Evolutionary conservation across 1,140 invertebrate species (phyloP), one percentile per base, ranked within the genome.

Genomic region (Caenorhabditis brenneri): DNA sequence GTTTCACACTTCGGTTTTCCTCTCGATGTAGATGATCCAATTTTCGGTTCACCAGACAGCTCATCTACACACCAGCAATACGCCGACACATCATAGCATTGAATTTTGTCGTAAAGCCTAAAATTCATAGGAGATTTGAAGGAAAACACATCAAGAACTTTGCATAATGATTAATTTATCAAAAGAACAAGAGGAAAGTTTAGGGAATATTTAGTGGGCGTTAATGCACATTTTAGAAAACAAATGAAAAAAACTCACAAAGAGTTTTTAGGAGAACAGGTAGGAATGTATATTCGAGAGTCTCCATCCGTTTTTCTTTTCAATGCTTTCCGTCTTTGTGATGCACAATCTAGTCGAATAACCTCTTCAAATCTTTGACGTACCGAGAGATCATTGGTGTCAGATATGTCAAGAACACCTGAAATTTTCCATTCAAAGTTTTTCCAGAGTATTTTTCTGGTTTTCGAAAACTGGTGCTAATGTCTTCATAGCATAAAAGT

Each of bases 31-130:
- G 65, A 74, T 12, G 65, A 42, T 31, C 65, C 65, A 12, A 74
- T 42, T 31, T 42, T 74, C 1, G 65, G 65, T 19, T 74, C 65
- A n/a, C 65, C 65, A 24, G 65, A 74, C 12, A 74, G 36, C 15
- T 74, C 65, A 24, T 74, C 65, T 2, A 74, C 65, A 74, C 65
- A 74, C 65, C 65, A 74, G 42, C 65, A 74, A n/a, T 74, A 74
- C 2, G 36, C 36, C 10, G 65, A 74, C 2, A 74, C 65, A 24
- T 74, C 65, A 12, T 74, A 74, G n/a, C 65, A 74, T 74, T 74
- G 65, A 3, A 74, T 2, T 74, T 74, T 74, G 24, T 74, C 65
- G 16, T 74, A 74, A 12, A 74, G 24, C n/a, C 65, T 74, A n/a
- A 10, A 74, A 74, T 15, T 42, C n/a, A n/a, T n/a, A n/a, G n/a